Percentiles rank a stretch among this genome's conserved stretches.
These are phyloP conservation scores for Leptodirus hochenwartii DNA, from an alignment of 2,888 invertebrate species.

Conservation along the genomic window DNA sequence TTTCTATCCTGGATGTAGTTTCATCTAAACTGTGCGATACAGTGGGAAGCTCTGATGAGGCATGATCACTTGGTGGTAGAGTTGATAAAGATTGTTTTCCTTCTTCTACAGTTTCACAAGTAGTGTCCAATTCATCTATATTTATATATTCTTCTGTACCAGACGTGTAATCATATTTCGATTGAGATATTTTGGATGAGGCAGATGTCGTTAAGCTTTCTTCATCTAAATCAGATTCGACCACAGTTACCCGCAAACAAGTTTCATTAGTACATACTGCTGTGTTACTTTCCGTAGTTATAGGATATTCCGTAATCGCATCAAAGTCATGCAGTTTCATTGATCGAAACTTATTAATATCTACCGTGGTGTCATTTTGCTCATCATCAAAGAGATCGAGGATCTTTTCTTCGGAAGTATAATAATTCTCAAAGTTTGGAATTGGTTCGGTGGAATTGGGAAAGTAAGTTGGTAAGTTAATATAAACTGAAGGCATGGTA, in stretches of 20 bases:
- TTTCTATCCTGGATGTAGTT: too few species aligned
- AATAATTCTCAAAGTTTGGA: constrained; percentile 13
- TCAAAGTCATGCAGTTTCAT: constrained; percentile 15
- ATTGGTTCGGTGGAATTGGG: constrained; percentile 12
- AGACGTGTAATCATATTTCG: background rate
- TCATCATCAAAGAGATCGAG: constrained; percentile 11
- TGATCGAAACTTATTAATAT: constrained; percentile 11
- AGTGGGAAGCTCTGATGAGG: too few species aligned
- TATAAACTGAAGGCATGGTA: too few species aligned
- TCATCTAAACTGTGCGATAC: too few species aligned
- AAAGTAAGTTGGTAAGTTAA: constrained; percentile 14
- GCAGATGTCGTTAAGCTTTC: too few species aligned
- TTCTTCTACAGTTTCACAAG: too few species aligned
- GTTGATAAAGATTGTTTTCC: too few species aligned
- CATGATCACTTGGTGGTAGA: too few species aligned
- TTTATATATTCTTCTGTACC: constrained; percentile 1
- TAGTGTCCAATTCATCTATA: too few species aligned
- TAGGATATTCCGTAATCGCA: constrained; percentile 14
- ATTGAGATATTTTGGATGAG: background rate
- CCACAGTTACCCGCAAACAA: too few species aligned
- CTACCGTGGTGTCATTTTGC: constrained; percentile 12
- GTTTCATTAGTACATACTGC: too few species aligned
- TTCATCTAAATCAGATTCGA: constrained; percentile 7
- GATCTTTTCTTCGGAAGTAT: constrained; percentile 9
- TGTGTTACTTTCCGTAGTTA: constrained; percentile 8